Evolutionary conservation across 2,113 vertebrate species (phyloP).

Genomic region (Orycteropus afer): DNA sequence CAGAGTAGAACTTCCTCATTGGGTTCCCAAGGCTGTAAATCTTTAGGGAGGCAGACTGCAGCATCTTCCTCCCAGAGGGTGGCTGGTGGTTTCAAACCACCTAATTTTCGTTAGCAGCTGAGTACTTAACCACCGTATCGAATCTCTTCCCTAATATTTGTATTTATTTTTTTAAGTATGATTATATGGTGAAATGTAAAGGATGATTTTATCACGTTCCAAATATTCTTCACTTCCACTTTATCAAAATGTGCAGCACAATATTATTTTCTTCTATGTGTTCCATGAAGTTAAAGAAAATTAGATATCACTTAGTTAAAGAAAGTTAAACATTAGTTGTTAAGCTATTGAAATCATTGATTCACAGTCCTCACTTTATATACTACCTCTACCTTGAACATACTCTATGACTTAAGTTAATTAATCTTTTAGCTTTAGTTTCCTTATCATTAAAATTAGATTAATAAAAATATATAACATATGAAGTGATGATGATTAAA

Average conservation of each 20-base stretch:
- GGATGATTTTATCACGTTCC: neutral
- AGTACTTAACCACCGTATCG: too few species aligned
- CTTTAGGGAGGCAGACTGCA: too few species aligned
- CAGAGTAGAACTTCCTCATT: too few species aligned
- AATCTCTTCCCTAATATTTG: neutral
- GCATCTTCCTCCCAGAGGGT: too few species aligned
- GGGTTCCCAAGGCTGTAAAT: too few species aligned
- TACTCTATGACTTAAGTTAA: neutral
- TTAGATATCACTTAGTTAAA: neutral
- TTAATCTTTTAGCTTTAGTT: constrained; percentile 14
- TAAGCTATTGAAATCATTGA: neutral
- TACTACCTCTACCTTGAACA: neutral
- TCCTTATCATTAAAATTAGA: too few species aligned
- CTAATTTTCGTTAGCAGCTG: too few species aligned
- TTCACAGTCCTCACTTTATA: neutral
- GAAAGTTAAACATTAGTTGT: neutral
- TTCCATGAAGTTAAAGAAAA: neutral
- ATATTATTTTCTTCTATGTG: neutral
- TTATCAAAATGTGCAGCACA: neutral
- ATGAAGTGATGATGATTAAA: neutral
- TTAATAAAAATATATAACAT: neutral
- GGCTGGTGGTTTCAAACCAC: neutral
- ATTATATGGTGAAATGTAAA: neutral
- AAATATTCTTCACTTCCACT: neutral
- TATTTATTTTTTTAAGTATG: neutral